These are phyloP conservation scores for Nymphicus hollandicus DNA, from an alignment of 2,113 vertebrate species.

Conservation along the genomic window DNA sequence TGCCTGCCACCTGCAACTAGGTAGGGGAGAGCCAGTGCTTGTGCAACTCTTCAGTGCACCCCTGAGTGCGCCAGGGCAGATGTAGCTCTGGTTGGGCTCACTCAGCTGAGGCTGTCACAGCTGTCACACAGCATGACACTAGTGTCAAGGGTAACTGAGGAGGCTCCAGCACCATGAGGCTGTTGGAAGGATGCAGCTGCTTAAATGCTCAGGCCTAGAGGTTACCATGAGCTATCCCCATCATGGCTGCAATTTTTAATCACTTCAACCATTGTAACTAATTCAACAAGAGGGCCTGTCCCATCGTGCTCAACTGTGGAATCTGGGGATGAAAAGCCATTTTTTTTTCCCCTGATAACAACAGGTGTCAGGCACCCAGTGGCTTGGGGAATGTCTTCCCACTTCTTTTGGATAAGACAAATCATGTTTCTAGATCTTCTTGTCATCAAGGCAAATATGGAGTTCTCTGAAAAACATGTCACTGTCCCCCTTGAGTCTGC, in stretches of 20 bases:
- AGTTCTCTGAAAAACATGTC: background rate
- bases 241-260: background rate
- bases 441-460: background rate
- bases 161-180: background rate
- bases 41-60: background rate
- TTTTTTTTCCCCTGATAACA: background rate
- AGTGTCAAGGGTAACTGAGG: background rate
- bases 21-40: background rate
- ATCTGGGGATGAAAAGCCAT: background rate
- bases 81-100: background rate
- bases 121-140: rapidly evolving
- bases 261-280: background rate
- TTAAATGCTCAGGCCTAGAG: background rate
- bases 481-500: background rate
- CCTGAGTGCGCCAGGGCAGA: background rate
- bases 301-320: background rate
- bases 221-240: background rate
- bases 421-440: background rate
- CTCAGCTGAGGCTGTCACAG: background rate
- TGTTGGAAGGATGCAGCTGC: background rate
- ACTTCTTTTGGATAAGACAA: background rate
- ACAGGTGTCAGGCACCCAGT: background rate
- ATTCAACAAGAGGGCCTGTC: background rate
- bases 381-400: background rate
- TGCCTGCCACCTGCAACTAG: background rate